phyloP scores from a whole-genome alignment of 2,113 vertebrate genomes.

The Chloebia gouldiae region DNA sequence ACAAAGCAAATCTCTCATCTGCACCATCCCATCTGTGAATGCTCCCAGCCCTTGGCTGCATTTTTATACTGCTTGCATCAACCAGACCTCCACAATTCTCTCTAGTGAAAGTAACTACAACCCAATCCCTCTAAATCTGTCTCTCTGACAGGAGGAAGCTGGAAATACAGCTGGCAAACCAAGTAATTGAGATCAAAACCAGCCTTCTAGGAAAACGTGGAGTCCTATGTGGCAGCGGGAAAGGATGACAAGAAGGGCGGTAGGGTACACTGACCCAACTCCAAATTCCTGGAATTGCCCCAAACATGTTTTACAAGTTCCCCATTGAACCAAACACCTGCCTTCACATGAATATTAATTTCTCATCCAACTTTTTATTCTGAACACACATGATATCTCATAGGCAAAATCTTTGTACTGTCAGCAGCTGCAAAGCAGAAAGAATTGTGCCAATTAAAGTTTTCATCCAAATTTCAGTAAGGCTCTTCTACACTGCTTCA shows the following conservation, averaged over 20 bases:
- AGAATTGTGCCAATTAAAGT: background rate
- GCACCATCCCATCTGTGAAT: background rate
- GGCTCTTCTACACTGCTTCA: background rate
- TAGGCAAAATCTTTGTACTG: background rate
- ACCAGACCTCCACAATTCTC: background rate
- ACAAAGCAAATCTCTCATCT: background rate
- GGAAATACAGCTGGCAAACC: background rate
- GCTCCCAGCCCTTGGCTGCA: background rate
- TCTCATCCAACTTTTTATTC: background rate
- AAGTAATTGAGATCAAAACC: background rate
- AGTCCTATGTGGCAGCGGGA: background rate
- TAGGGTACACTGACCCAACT: background rate
- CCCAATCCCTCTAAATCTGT: background rate
- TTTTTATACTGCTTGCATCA: background rate
- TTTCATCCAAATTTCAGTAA: background rate
- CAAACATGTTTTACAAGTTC: background rate
- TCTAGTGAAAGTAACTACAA: background rate
- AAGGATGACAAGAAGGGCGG: background rate
- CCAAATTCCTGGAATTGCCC: background rate
- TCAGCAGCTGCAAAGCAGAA: background rate
- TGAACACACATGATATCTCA: background rate
- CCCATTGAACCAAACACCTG: background rate
- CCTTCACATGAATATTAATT: background rate
- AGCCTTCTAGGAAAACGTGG: background rate
- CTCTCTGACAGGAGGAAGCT: background rate